These are phyloP conservation scores for Melanocharis versteri DNA, from an alignment of 2,113 vertebrate species.

Conservation along the genomic window DNA sequence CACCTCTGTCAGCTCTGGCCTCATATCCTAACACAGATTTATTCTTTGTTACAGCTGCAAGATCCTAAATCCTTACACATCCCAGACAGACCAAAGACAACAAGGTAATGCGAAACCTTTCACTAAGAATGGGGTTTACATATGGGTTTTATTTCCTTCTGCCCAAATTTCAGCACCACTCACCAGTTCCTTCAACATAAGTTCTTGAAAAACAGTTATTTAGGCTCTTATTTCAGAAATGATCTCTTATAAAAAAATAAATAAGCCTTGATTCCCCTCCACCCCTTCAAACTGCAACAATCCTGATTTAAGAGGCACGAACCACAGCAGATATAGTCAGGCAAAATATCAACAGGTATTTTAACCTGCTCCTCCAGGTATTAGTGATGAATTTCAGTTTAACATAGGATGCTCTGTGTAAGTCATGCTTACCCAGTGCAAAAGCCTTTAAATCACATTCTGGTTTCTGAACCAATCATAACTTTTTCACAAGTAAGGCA, in stretches of 20 bases:
- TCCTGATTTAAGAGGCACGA: not conserved
- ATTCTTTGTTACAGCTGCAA: not conserved
- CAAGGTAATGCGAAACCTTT: not conserved
- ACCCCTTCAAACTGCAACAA: not conserved
- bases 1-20: not conserved
- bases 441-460: not conserved
- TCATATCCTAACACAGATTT: not conserved
- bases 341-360: not conserved
- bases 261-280: not conserved
- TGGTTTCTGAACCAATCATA: not conserved
- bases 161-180: not conserved
- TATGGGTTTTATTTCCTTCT: not conserved
- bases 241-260: not conserved
- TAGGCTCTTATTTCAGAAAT: not conserved
- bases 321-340: not conserved
- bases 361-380: not conserved
- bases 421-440: not conserved
- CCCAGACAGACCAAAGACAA: not conserved
- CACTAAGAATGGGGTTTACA: not conserved
- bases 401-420: not conserved
- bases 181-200: not conserved
- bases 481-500: not conserved
- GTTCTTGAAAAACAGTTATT: not conserved
- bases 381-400: not conserved
- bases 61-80: not conserved